Percentiles rank a stretch among this genome's conserved stretches.
These are phyloP conservation scores for Poeciliopsis occidentalis DNA, from an alignment of 2,113 vertebrate species.

Conservation along the genomic window DNA sequence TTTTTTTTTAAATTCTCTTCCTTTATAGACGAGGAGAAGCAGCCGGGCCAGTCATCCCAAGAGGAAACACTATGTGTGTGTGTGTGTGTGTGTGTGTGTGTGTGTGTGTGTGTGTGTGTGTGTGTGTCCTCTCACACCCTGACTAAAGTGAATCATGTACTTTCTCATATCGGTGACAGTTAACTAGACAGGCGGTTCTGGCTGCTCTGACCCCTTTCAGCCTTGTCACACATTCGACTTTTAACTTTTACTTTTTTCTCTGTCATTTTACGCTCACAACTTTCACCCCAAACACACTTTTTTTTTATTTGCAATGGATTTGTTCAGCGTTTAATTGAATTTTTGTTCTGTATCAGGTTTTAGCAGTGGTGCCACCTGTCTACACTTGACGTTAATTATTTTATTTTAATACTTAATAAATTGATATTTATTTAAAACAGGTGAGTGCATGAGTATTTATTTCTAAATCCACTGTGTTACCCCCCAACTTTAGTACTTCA, in stretches of 20 bases:
- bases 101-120: constrained; percentile 17
- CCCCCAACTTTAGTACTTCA: neutral
- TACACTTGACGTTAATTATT: neutral
- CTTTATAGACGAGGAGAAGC: constrained; percentile 68
- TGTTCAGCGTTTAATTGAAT: neutral
- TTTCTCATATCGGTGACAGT: constrained; percentile 83
- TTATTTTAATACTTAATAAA: neutral
- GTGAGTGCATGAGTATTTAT: neutral
- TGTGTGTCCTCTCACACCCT: constrained; percentile 69
- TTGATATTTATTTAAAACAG: neutral
- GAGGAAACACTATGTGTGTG: constrained; percentile 23
- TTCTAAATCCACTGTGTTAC: neutral
- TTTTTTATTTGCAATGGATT: neutral
- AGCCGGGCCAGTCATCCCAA: constrained; percentile 59
- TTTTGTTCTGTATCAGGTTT: neutral
- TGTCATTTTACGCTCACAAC: neutral
- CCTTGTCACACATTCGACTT: constrained; percentile 19
- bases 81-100: constrained; percentile 26
- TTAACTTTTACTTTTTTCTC: neutral
- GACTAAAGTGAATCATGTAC: constrained; percentile 84
- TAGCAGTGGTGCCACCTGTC: neutral
- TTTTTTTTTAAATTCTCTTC: constrained; percentile 2
- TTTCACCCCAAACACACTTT: neutral
- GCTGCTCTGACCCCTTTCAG: constrained; percentile 64
- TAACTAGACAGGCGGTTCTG: constrained; percentile 79